These are phyloP conservation scores for Heteromormyrus szaboi DNA, from an alignment of 2,797 vertebrate species.

Conservation along the genomic window DNA sequence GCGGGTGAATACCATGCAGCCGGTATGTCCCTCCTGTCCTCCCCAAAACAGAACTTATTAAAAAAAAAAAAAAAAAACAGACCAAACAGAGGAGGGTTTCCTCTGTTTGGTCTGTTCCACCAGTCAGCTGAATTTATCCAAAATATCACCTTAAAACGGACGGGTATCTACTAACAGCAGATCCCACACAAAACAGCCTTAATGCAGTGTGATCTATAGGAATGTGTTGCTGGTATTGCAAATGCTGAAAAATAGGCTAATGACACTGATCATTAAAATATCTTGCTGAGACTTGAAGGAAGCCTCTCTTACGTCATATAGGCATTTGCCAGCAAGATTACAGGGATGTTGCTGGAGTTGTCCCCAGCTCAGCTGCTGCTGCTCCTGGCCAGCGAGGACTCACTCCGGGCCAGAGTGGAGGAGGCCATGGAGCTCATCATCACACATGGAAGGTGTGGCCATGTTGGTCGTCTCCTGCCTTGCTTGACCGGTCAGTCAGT, in stretches of 20 bases:
- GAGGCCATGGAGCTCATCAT: slow-evolving; percentile 99
- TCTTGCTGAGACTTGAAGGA: neutral
- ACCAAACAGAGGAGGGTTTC: neutral
- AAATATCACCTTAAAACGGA: neutral
- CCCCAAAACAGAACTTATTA: neutral
- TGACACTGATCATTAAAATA: neutral
- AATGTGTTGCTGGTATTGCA: neutral
- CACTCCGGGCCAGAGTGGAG: slow-evolving; percentile 90
- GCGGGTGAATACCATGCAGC: slow-evolving; percentile 96
- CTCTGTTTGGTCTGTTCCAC: neutral
- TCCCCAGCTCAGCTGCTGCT: slow-evolving; percentile 94
- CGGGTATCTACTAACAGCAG: neutral
- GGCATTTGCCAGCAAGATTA: slow-evolving; percentile 99
- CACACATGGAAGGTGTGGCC: slow-evolving; percentile 86
- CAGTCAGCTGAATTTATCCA: neutral
- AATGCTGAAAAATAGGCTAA: neutral
- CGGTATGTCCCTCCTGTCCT: slow-evolving; percentile 59
- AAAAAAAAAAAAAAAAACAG: neutral
- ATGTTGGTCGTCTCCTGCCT: neutral
- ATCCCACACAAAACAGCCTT: neutral
- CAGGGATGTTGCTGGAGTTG: slow-evolving; percentile 93
- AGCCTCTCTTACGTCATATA: slow-evolving; percentile 35
- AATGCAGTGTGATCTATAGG: neutral
- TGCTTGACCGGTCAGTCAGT: neutral
- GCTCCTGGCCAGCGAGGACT: slow-evolving; percentile 94